Base-by-base conservation (phyloP, 2,113 vertebrate genomes). In the Oncorhynchus keta region DNA sequence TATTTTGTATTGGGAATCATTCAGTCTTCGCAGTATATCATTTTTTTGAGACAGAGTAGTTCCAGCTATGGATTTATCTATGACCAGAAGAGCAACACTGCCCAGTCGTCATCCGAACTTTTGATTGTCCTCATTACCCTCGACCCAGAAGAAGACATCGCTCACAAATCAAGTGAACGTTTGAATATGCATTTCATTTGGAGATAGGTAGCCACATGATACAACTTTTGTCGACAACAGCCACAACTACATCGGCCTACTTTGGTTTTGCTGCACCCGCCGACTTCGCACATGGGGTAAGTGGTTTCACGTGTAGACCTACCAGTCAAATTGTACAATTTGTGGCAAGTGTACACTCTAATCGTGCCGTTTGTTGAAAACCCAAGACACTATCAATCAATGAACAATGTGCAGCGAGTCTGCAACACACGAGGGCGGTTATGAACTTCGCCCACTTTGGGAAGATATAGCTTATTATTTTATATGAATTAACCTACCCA, bases 221-320 rank as follows among this genome's bases (percentile, higher is more conserved):
- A 85, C 49, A 80, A 83, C 84, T 72, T 72, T 77, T 78, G 84
- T 83, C 72, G 76, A 83, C 74, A 71, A 76, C 45, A 45, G 81
- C 74, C 75, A 24, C 24, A 66, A 48, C 51, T 67, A 32, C 59
- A 24, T 68, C 61, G 2, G 24, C 66, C 62, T 76, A 81, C 68
- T 24, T 72, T 69, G 45, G 68, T 80, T 82, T 83, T 73, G 57
- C 74, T 75, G 80, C 65, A 71, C 79, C 75, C 12, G 11, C 66
- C 65, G 12, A 5, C 2, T 71, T 81, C 77, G 86, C 92, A 91
- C 91, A 93, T 94, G 93, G 92, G 93, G 93, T 94, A 76, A 92
- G 93, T 88, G 16, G 22, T 35, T 18, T n/a, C 4, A 30, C 20
- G 0, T 7, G 5, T 45, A 12, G 0, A 39, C 9, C 68, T 45